Percentiles rank a stretch among this genome's conserved stretches.
phyloP scores from a whole-genome alignment of 2,888 invertebrate genomes.

The Conus canariensis region DNA sequence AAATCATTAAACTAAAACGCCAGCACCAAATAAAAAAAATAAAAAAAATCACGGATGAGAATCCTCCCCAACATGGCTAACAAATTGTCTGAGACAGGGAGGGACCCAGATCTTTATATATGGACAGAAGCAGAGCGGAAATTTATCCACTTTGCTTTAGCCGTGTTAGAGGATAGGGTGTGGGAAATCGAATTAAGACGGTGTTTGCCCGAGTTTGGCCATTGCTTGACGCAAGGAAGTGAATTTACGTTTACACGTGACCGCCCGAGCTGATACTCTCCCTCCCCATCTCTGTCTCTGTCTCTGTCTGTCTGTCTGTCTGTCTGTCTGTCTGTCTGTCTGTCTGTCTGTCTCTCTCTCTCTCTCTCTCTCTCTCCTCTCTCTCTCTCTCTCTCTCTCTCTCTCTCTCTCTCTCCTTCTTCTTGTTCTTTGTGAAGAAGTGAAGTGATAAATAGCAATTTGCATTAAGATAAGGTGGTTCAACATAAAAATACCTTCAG shows the following conservation, averaged over 20 bases:
- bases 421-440: no score
- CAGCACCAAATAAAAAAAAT: no score
- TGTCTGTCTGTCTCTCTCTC: not conserved
- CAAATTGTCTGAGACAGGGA: not conserved
- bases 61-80: not conserved
- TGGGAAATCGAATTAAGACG: constrained; percentile 21
- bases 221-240: not conserved
- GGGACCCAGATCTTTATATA: not conserved
- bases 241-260: not conserved
- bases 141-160: constrained; percentile 30
- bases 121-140: not conserved
- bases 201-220: constrained; percentile 22
- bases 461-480: no score
- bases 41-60: no score
- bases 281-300: not conserved
- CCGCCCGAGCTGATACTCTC: no score
- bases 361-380: not conserved
- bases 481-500: no score
- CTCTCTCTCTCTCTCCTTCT: not conserved
- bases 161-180: constrained; percentile 12
- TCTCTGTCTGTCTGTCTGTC: not conserved
- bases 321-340: not conserved
- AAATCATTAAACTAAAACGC: no score
- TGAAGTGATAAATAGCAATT: no score
- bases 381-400: constrained; percentile 8